A percentile compares a stretch with the other conserved stretches of the same genome.
Conservation (phyloP, 2,113 vertebrate genomes). For the Struthio camelus region DNA sequence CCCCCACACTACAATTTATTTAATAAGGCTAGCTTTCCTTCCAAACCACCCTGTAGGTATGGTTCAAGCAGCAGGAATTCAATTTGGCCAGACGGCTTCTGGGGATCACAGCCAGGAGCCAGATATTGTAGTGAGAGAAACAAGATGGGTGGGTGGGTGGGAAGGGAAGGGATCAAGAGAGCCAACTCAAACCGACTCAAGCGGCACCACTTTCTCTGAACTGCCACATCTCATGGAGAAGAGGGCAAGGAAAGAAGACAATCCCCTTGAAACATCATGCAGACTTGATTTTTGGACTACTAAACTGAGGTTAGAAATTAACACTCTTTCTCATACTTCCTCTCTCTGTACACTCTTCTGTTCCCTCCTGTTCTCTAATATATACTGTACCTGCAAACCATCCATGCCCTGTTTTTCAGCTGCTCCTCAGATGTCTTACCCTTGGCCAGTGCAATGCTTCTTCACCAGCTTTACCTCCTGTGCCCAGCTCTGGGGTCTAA, state of each 20-base stretch:
- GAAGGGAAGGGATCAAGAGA: not conserved
- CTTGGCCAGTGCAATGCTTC: not conserved
- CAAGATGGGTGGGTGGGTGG: not conserved
- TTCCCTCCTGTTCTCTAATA: not conserved
- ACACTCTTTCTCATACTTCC: not conserved
- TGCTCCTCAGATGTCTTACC: not conserved
- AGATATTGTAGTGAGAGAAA: not conserved
- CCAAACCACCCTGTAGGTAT: not conserved
- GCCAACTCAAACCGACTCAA: not conserved
- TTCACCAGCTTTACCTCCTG: not conserved
- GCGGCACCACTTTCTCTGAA: not conserved
- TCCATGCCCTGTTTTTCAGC: not conserved
- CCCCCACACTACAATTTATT: not conserved
- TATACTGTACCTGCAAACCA: not conserved
- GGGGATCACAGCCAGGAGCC: not conserved
- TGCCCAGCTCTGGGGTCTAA: not conserved
- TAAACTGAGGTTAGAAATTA: not conserved
- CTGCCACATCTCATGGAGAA: not conserved
- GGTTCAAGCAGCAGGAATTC: conserved; percentile 9
- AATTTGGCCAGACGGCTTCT: not conserved
- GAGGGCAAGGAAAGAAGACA: not conserved
- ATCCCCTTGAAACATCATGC: not conserved
- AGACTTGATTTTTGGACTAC: not conserved
- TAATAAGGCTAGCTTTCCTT: not conserved
- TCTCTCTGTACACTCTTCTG: not conserved